A percentile compares a stretch with the other conserved stretches of the same genome.
Evolutionary conservation across 2,797 vertebrate species (phyloP).

Genomic region (Novumbra hubbsi): DNA sequence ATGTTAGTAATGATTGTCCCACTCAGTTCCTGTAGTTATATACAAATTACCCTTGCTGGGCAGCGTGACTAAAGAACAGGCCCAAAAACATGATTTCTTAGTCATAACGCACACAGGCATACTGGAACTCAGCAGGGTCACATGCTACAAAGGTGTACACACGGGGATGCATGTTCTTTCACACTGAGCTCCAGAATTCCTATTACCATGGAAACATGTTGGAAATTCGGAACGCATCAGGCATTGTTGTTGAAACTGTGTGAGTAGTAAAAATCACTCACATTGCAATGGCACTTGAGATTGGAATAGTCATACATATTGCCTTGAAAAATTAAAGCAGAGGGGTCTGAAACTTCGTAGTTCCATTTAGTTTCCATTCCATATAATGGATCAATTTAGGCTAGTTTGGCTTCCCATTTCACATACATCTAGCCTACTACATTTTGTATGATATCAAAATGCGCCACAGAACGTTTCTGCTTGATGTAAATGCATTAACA

Average conservation of each 20-base stretch:
- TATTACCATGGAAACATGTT: conserved; percentile 55
- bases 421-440: not conserved
- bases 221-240: conserved; percentile 37
- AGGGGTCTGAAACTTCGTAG: not conserved
- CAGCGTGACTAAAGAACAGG: not conserved
- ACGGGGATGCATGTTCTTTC: conserved; percentile 10
- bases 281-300: conserved; percentile 31
- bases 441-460: no score
- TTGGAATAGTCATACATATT: not conserved
- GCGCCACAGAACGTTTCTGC: no score
- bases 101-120: not conserved
- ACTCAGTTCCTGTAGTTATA: not conserved
- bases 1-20: not conserved
- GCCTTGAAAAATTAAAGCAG: not conserved
- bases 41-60: not conserved
- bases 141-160: conserved; percentile 2
- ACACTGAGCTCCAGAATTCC: conserved; percentile 25
- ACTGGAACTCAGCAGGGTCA: not conserved
- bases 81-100: not conserved
- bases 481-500: no score
- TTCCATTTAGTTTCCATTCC: not conserved
- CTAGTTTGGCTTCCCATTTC: not conserved
- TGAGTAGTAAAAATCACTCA: conserved; percentile 34
- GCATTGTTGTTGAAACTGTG: conserved; percentile 28
- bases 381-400: not conserved